Base-by-base conservation (phyloP, 1,140 invertebrate genomes). In the Tigriopus japonicus region DNA sequence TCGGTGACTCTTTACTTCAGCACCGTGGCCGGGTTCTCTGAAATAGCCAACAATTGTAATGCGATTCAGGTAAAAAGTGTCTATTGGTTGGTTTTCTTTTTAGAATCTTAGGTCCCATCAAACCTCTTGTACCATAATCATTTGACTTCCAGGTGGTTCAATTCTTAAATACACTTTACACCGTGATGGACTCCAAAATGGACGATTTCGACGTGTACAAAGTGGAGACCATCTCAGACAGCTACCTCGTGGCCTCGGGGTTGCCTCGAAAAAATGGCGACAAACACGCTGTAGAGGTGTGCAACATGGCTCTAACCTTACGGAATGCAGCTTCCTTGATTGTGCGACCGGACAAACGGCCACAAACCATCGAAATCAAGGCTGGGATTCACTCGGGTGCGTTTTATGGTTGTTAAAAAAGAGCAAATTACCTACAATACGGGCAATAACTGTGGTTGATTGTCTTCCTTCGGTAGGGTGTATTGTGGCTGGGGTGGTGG, bases 131-230 rank as follows among this genome's bases (percentile, higher is more conserved):
- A n/a, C n/a, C n/a, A n/a, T n/a, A n/a, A n/a, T n/a, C n/a, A n/a
- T n/a, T n/a, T n/a, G n/a, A n/a, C n/a, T n/a, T n/a, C n/a, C n/a
- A 35, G 28, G 84, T 91, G 6, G 87, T 90, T 1, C 83, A 89
- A 69, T 88, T 91, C 66, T 72, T 92, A 0, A 92, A 92, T 68
- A 87, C 90, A 71, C 74, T 92, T 1, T 92, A 91, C 71, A 91
- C 87, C n/a, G 88, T 85, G 66, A 92, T 92, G 67, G 88, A 93
- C 68, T 86, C 86, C 0, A 89, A 86, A 56, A 85, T 92, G 66
- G 85, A 85, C 66, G 83, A 86, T 70, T 92, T 87, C 67, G 87
- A 95, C 68, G 89, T 94, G 0, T 95, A 90, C 68, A 91, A 92
- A 77, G 75, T 79, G 42, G 77, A 79, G 67, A 78, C 77, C 10